Evolutionary conservation across 2,888 invertebrate species (phyloP).

Genomic region (Balanococcus diminutus): DNA sequence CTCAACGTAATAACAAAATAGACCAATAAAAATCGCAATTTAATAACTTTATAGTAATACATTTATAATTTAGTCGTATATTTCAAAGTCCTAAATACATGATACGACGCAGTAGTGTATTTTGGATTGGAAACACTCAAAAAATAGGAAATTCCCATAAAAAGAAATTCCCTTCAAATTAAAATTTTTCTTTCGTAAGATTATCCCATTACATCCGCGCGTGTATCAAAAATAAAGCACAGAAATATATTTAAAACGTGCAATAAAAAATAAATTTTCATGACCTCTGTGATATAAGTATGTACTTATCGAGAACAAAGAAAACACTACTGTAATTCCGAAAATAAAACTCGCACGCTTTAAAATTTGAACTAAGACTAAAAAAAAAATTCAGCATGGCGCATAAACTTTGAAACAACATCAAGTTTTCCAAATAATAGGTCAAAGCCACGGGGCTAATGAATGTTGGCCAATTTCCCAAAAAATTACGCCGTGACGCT

Average conservation of each 20-base stretch:
- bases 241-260: background rate
- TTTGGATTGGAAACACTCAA: too few relatives aligned
- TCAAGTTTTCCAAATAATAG: slow-evolving; percentile 43
- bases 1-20: too few relatives aligned
- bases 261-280: background rate
- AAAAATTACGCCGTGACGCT: slow-evolving; percentile 51
- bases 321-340: background rate
- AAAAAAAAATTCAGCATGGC: background rate
- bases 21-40: too few relatives aligned
- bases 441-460: slow-evolving; percentile 50
- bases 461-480: slow-evolving; percentile 45
- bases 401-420: slow-evolving; percentile 22
- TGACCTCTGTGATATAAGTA: background rate
- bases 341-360: background rate
- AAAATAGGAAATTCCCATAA: too few relatives aligned
- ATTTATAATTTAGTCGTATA: too few relatives aligned
- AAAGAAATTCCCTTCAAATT: too few relatives aligned
- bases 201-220: too few relatives aligned
- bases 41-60: too few relatives aligned
- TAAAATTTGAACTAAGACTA: background rate
- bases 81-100: too few relatives aligned
- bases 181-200: too few relatives aligned
- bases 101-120: too few relatives aligned
- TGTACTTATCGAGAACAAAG: background rate
- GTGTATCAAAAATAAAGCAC: background rate